phyloP scores from a whole-genome alignment of 2,797 vertebrate genomes.

The Decapterus maruadsi region DNA sequence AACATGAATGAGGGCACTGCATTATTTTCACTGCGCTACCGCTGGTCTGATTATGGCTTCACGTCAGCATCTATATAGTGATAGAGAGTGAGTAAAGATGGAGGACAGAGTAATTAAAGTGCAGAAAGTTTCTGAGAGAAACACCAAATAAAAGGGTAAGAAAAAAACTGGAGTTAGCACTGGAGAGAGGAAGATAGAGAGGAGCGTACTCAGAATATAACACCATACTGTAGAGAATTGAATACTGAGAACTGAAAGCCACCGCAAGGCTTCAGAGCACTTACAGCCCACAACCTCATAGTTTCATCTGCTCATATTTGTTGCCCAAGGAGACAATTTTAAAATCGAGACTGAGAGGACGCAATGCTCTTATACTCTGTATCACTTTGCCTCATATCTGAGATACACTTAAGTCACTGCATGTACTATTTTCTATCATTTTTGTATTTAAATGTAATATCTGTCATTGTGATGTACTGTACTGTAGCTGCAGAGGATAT shows the following conservation, averaged over 20 bases:
- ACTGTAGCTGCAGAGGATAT: neutral
- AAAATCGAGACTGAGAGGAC: slow-evolving; percentile 43
- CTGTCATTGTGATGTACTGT: neutral
- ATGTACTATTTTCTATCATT: slow-evolving; percentile 34
- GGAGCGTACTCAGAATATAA: neutral
- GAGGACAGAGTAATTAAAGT: neutral
- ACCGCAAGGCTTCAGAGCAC: slow-evolving; percentile 30
- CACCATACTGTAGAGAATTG: slow-evolving; percentile 5
- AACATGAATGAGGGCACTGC: too few species aligned
- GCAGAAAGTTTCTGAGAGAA: neutral
- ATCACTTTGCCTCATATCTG: slow-evolving; percentile 45
- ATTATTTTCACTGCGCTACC: too few species aligned
- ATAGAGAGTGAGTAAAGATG: neutral
- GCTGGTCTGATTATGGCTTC: too few species aligned
- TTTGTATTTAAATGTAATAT: slow-evolving; percentile 51
- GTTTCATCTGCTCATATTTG: slow-evolving; percentile 32
- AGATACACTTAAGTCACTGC: slow-evolving; percentile 22
- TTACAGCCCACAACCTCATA: slow-evolving; percentile 26
- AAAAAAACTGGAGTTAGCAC: neutral
- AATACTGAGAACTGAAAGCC: slow-evolving; percentile 22
- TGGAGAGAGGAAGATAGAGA: neutral
- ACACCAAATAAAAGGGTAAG: neutral
- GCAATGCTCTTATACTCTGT: slow-evolving; percentile 25
- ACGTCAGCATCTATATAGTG: too few species aligned
- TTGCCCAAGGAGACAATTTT: slow-evolving; percentile 48